Conservation (phyloP, 2,113 vertebrate genomes). For the Nyctereutes procyonoides region DNA sequence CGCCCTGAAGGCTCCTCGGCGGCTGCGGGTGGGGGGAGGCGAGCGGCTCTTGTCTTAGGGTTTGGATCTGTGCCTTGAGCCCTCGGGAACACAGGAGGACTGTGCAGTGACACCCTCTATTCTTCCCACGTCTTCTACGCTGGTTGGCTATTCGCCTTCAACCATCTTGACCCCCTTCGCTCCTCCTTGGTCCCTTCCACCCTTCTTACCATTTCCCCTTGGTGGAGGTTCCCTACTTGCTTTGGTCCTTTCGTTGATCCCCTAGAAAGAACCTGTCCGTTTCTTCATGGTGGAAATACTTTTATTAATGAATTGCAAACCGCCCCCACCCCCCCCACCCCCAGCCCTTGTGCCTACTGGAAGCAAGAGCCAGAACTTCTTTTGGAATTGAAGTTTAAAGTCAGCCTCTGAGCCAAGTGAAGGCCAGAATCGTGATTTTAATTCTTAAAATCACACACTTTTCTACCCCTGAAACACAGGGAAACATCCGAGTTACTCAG, state of each 20-base stretch:
- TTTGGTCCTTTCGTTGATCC: not conserved
- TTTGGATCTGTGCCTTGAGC: rapidly evolving
- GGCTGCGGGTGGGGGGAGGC: rapidly evolving
- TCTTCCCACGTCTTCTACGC: not conserved
- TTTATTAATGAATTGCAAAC: not conserved
- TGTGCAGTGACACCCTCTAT: rapidly evolving
- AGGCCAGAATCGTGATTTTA: not conserved
- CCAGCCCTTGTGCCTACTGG: not conserved
- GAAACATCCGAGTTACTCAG: not conserved
- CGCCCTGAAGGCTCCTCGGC: rapidly evolving
- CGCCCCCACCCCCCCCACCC: not conserved
- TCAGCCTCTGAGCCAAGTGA: not conserved
- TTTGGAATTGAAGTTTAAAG: not conserved
- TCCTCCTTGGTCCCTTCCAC: not conserved
- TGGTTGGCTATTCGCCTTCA: too few species aligned
- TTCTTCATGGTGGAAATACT: not conserved
- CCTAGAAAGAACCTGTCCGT: not conserved
- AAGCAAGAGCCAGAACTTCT: not conserved
- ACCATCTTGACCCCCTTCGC: not conserved
- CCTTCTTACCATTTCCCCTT: not conserved
- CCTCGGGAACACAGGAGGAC: not conserved
- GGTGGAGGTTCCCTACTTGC: too few species aligned
- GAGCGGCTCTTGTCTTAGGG: rapidly evolving
- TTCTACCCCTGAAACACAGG: not conserved
- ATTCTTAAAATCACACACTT: not conserved